Conservation (phyloP, 2,888 invertebrate genomes). For the Ischnura elegans region DNA sequence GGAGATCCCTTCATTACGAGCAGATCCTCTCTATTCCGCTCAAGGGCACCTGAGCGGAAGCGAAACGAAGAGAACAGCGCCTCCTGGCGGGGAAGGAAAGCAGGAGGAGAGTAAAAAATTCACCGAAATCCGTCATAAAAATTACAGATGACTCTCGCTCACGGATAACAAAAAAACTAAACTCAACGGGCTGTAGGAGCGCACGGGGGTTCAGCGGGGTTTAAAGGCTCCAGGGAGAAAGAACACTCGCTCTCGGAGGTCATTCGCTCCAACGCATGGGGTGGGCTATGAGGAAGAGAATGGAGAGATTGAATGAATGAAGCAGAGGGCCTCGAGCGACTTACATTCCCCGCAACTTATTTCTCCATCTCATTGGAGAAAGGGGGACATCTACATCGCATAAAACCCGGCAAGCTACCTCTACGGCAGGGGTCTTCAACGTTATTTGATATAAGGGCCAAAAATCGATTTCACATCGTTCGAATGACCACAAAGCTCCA, state of each 20-base stretch:
- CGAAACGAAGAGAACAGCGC: neutral
- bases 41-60: slow-evolving; percentile 13
- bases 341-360: too few relatives aligned
- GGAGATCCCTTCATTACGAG: neutral
- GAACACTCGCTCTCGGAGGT: slow-evolving; percentile 39
- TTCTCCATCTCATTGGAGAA: too few relatives aligned
- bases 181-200: neutral
- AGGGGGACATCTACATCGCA: too few relatives aligned
- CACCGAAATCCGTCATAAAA: slow-evolving; percentile 40
- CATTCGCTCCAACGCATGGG: slow-evolving; percentile 32
- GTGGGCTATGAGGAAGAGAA: neutral
- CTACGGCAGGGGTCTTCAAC: too few relatives aligned
- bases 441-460: too few relatives aligned
- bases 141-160: slow-evolving; percentile 8
- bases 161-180: too few relatives aligned
- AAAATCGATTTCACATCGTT: too few relatives aligned
- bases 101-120: neutral
- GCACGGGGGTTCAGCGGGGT: neutral
- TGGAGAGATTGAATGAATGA: too few relatives aligned
- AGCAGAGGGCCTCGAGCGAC: too few relatives aligned
- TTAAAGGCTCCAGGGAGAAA: neutral
- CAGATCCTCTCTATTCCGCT: neutral
- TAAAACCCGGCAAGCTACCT: too few relatives aligned
- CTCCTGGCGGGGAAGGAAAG: neutral
- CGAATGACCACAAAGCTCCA: too few relatives aligned